Base-by-base conservation (phyloP, 2,797 vertebrate genomes). In the Microctenopoma stevenorrisi region DNA sequence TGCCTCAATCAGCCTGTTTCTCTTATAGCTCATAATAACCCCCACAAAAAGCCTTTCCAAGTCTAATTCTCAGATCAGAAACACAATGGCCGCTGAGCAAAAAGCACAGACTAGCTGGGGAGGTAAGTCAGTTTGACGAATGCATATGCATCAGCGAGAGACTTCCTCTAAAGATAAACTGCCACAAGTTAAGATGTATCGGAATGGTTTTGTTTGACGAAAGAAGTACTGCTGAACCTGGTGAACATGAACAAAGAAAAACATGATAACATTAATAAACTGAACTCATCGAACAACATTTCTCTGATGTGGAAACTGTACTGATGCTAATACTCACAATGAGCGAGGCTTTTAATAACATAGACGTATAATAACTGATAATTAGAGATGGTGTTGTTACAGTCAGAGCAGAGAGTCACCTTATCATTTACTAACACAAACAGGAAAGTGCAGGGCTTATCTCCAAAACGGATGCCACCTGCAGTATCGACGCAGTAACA, bases 91-190 rank as follows among this genome's bases (percentile, higher is more conserved):
- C 74, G 72, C 74, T 37, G 63, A 56, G 83, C 74, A 10, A 79
- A 58, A 65, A 58, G 69, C 51, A 58, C 63, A 70, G 44, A 40
- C 33, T 8, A 68, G 64, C 53, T 26, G 54, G 71, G 62, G 58
- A 60, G 76, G 81, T 82, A 68, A 71, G 69, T 82, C 79, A 78
- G 51, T 79, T 52, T 85, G 85, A 89, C 79, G 68, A 82, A 88
- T 83, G 66, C 63, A 16, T 3, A 57, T 65, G 78, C 76, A 72
- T 89, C 73, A 77, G 71, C 46, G 55, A 71, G 67, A 86, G 76
- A 82, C 89, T 87, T 89, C 66, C 76, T 72, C 78, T 67, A 61
- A 2, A 81, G 86, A 85, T 85, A 86, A 22, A 22, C 22, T 22
- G 22, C 22, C 16, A n/a, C 5, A 0, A 35, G 55, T 66, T 71